Percentiles rank a stretch among this genome's conserved stretches.
Conservation (phyloP, 2,888 invertebrate genomes). For the Pseudanteris insignis region DNA sequence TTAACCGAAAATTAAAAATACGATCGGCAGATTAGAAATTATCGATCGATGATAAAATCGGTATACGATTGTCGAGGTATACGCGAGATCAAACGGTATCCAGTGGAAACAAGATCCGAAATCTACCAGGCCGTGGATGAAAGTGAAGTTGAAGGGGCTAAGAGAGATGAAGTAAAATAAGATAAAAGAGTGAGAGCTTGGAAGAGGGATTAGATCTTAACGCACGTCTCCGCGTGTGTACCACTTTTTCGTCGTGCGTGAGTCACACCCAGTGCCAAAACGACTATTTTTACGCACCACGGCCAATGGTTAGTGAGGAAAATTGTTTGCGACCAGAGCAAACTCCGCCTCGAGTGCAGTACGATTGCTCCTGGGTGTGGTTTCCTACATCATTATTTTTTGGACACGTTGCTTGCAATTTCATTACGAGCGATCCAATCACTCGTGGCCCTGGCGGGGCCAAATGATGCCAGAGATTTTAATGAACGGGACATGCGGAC, state of each 20-base stretch:
- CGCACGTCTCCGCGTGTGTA: conserved; percentile 51
- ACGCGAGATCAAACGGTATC: conserved; percentile 1
- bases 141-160: conserved; percentile 53
- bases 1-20: too few relatives aligned
- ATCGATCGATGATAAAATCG: too few relatives aligned
- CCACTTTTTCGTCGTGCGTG: conserved; percentile 45
- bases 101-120: conserved; percentile 49
- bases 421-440: conserved; percentile 20
- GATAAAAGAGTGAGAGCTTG: conserved; percentile 35
- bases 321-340: conserved; percentile 50
- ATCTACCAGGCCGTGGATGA: conserved; percentile 56
- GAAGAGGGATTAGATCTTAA: conserved; percentile 46
- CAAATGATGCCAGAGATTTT: conserved; percentile 27
- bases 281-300: conserved; percentile 59
- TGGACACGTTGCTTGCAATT: conserved; percentile 5
- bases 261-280: conserved; percentile 56
- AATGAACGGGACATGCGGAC: conserved; percentile 13
- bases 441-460: conserved; percentile 10
- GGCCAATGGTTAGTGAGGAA: conserved; percentile 56
- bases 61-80: too few relatives aligned
- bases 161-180: conserved; percentile 37
- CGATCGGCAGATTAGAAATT: too few relatives aligned
- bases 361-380: conserved; percentile 56
- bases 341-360: conserved; percentile 53
- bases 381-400: conserved; percentile 53